Conservation (phyloP, 2,113 vertebrate species). For the Pandion haliaetus region DNA sequence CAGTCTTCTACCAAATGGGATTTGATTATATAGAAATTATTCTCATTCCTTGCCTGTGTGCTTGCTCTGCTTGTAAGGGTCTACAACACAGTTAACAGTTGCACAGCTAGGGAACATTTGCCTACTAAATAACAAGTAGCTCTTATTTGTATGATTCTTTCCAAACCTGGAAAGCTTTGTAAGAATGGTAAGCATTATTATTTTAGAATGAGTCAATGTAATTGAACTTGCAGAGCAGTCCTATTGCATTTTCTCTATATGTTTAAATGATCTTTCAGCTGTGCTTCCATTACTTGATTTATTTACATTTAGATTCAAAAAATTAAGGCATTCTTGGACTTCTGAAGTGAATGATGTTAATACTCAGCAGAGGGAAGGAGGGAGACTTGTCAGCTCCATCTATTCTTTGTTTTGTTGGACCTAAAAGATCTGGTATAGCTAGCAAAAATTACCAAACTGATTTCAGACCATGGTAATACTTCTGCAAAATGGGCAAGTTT, state of each 20-base stretch:
- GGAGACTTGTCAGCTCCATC: background rate
- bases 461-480: background rate
- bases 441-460: background rate
- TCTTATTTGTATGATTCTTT: background rate
- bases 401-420: background rate
- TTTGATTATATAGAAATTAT: constrained; percentile 25
- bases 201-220: constrained; percentile 46
- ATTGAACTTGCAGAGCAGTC: constrained; percentile 48
- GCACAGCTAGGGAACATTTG: constrained; percentile 29
- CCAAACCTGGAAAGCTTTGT: background rate
- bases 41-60: background rate
- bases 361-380: background rate
- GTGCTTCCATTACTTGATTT: constrained; percentile 13
- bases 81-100: background rate
- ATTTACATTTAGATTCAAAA: constrained; percentile 61
- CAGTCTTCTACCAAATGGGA: constrained; percentile 17
- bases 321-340: constrained; percentile 2
- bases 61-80: constrained; percentile 8
- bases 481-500: background rate
- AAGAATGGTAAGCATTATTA: background rate
- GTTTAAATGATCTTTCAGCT: constrained; percentile 45
- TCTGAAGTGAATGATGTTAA: constrained; percentile 9
- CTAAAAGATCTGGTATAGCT: background rate
- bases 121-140: constrained; percentile 17
- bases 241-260: constrained; percentile 32